Conservation (phyloP, 2,113 vertebrate species). For the Zootoca vivipara region DNA sequence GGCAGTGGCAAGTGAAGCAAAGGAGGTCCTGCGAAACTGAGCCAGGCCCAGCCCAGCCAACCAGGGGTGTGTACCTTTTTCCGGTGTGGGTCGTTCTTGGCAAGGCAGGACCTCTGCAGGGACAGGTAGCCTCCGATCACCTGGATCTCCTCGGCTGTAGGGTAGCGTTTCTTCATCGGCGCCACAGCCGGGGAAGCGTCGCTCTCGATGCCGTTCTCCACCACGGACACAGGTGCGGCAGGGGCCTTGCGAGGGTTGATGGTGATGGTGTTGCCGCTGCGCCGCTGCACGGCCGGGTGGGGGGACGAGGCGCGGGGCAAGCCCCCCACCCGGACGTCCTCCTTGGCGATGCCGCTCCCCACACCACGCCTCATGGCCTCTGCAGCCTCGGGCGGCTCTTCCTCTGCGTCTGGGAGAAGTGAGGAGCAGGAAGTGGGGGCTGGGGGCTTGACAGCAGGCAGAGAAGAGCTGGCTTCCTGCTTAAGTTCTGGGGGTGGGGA, state of each 20-base stretch:
- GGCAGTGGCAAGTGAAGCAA: background rate
- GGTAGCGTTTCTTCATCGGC: constrained; percentile 83
- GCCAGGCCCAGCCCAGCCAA: too few species aligned
- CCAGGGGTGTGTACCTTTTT: constrained; percentile 82
- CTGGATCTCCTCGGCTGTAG: constrained; percentile 87
- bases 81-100: constrained; percentile 75
- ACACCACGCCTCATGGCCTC: constrained; percentile 23
- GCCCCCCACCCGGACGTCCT: constrained; percentile 48
- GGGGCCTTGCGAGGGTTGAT: constrained; percentile 78
- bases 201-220: constrained; percentile 19
- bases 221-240: background rate
- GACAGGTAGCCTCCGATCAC: constrained; percentile 90
- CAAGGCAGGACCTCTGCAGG: constrained; percentile 85
- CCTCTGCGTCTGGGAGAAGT: constrained; percentile 16
- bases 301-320: background rate
- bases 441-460: constrained; percentile 2
- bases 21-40: background rate
- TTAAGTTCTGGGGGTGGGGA: background rate
- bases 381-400: background rate
- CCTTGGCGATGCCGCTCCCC: constrained; percentile 20
- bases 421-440: constrained; percentile 43
- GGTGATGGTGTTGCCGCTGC: constrained; percentile 88
- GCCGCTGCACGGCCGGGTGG: constrained; percentile 60
- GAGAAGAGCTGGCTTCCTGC: constrained; percentile 24
- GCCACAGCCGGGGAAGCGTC: background rate